phyloP scores from a whole-genome alignment of 1,140 invertebrate genomes.

The Hyles vespertilio region DNA sequence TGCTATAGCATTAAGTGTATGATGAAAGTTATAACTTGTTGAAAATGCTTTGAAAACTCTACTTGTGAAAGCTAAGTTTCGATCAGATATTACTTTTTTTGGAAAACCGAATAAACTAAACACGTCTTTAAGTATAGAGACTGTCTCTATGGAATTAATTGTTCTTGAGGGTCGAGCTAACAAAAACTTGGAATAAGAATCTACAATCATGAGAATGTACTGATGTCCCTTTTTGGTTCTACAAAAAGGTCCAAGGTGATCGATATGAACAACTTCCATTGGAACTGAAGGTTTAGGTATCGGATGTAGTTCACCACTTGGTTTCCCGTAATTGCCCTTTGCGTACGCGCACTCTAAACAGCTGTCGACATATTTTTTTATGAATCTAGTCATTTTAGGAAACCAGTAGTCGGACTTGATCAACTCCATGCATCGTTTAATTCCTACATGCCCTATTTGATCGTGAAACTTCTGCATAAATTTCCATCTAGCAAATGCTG shows the following conservation, averaged over 20 bases:
- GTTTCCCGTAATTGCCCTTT: too few relatives aligned
- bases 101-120: conserved; percentile 36
- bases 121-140: conserved; percentile 23
- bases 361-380: background rate
- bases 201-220: conserved; percentile 39
- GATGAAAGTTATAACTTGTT: conserved; percentile 24
- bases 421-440: too few relatives aligned
- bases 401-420: too few relatives aligned
- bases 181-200: conserved; percentile 22
- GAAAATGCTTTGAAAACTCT: conserved; percentile 37
- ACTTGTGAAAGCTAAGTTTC: conserved; percentile 38
- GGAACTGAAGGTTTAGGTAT: too few relatives aligned
- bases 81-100: conserved; percentile 28
- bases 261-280: too few relatives aligned
- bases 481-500: too few relatives aligned
- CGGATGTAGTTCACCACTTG: too few relatives aligned
- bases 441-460: too few relatives aligned
- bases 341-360: conserved; percentile 17
- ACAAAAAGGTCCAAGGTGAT: too few relatives aligned
- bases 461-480: too few relatives aligned
- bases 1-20: conserved; percentile 36
- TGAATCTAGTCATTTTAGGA: too few relatives aligned
- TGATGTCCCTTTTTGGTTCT: conserved; percentile 18
- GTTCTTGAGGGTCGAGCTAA: too few relatives aligned
- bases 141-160: background rate